Base-by-base conservation (phyloP, 2,888 invertebrate species). In the Leptarthrus brevirostris region DNA sequence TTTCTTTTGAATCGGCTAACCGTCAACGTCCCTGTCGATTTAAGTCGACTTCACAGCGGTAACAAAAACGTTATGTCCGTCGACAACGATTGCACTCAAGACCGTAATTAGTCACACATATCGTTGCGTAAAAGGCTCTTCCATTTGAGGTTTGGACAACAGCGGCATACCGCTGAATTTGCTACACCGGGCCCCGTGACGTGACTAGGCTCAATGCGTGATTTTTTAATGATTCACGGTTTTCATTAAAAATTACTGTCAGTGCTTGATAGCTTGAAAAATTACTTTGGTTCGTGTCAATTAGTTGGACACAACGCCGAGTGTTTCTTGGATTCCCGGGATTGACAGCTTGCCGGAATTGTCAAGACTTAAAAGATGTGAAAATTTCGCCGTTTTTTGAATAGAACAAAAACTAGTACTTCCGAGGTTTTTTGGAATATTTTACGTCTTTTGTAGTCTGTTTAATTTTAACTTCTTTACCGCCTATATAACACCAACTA, bases 191-290 rank as follows among this genome's bases (percentile, higher is more conserved):
- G 40, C 10, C 36, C 18, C 12, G 44, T 6, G 30, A 30, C 44
- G n/a, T n/a, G 24, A 14, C 44, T 44, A n/a, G 24, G 10, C 1
- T 26, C 16, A 2, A 47, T 2, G 26, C 22, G 8, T 14, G 20
- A 26, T 14, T 69, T 75, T 73, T 36, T 73, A 71, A 72, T 66
- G 75, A 75, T 75, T 73, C 75, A 75, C 26, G 75, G 54, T 73
- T 75, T 75, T 75, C 75, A 75, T 75, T 75, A 71, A 73, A 75
- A 69, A 61, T 73, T 71, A 73, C 71, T 52, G 54, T 75, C 36
- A 40, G 61, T 36, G 44, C 16, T 52, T 58, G 75, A 75, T 73
- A 73, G 70, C 24, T 22, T 52, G 53, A 73, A 75, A 70, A 30
- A 30, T 30, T 30, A 30, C 4, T 30, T 30, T 30, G 30, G n/a